A percentile compares a stretch with the other conserved stretches of the same genome.
phyloP scores from a whole-genome alignment of 1,140 invertebrate genomes.

The Riptortus pedestris region DNA sequence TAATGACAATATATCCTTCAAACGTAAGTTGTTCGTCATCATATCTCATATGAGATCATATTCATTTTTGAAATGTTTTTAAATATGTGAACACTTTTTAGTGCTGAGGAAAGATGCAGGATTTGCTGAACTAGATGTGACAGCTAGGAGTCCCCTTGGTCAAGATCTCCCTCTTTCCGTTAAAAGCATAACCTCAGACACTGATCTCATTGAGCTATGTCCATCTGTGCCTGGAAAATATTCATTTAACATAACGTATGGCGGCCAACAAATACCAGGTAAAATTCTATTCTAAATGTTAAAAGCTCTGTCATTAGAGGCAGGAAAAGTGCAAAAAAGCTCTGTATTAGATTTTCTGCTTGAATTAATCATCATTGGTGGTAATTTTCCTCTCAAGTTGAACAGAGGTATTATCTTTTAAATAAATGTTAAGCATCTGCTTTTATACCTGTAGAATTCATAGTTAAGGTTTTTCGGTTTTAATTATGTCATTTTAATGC shows the following conservation, averaged over 20 bases:
- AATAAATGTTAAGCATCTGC: too few species aligned
- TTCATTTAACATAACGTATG: slow-evolving; percentile 77
- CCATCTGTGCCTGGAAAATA: slow-evolving; percentile 83
- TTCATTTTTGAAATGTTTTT: neutral
- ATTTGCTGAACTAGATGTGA: slow-evolving; percentile 78
- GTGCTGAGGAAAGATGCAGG: slow-evolving; percentile 81
- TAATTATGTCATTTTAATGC: too few species aligned
- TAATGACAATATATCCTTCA: slow-evolving; percentile 73
- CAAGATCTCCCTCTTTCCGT: slow-evolving; percentile 74
- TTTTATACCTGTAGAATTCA: too few species aligned
- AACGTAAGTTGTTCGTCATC: slow-evolving; percentile 46
- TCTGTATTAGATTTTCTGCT: too few species aligned
- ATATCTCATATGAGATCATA: neutral
- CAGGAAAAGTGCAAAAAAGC: too few species aligned
- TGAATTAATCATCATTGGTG: too few species aligned
- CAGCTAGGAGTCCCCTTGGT: slow-evolving; percentile 78
- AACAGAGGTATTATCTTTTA: too few species aligned
- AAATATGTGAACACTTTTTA: slow-evolving; percentile 38
- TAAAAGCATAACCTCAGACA: slow-evolving; percentile 58
- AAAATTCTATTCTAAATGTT: neutral
- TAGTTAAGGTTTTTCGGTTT: too few species aligned
- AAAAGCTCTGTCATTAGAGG: neutral
- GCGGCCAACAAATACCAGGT: slow-evolving; percentile 50
- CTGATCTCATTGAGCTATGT: slow-evolving; percentile 68
- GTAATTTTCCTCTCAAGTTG: too few species aligned